phyloP scores from a whole-genome alignment of 1,140 invertebrate genomes.

The Apocrypta bakeri region DNA sequence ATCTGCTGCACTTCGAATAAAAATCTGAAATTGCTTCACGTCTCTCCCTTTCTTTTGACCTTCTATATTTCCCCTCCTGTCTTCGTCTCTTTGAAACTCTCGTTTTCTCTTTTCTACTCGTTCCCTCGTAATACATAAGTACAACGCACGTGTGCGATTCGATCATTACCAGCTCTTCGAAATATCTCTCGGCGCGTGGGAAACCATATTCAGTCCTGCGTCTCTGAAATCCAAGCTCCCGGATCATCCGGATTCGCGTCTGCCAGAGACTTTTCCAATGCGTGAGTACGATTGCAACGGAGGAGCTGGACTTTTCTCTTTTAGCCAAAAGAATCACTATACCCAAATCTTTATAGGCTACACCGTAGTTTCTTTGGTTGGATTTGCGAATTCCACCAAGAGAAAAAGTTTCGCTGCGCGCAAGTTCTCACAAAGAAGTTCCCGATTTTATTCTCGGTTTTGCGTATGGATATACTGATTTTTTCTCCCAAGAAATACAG shows the following conservation, averaged over 20 bases:
- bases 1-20: background rate
- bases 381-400: background rate
- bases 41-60: background rate
- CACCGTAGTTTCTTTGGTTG: background rate
- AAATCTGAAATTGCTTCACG: background rate
- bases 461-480: background rate
- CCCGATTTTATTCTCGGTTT: background rate
- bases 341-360: constrained; percentile 31
- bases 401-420: constrained; percentile 2
- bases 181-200: background rate
- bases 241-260: constrained; percentile 35
- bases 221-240: background rate
- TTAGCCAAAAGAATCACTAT: background rate
- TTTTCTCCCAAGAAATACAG: no score
- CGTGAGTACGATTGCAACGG: background rate
- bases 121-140: background rate
- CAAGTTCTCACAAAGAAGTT: background rate
- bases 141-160: background rate
- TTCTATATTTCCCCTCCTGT: background rate
- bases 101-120: background rate
- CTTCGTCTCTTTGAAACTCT: background rate
- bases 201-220: background rate
- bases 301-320: constrained; percentile 16
- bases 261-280: background rate
- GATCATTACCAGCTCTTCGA: constrained; percentile 12